Conservation (phyloP, 1,140 invertebrate species). For the Camponotus floridanus region DNA sequence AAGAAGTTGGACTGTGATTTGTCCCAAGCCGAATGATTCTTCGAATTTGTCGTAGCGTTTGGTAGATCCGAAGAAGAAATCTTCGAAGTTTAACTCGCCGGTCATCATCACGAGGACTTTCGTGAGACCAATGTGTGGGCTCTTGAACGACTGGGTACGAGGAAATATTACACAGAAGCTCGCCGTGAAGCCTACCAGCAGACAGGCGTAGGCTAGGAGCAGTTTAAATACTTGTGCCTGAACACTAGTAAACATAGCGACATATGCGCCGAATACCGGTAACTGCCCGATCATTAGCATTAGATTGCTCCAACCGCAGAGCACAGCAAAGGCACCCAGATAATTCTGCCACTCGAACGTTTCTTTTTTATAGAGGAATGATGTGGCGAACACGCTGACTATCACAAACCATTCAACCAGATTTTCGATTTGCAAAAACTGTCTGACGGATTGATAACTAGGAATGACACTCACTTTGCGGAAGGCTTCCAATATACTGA, state of each 20-base stretch:
- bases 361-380: constrained; percentile 91
- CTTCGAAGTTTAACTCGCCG: constrained; percentile 92
- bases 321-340: constrained; percentile 93
- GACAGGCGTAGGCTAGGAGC: constrained; percentile 93
- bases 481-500: constrained; percentile 91
- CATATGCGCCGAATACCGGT: constrained; percentile 94
- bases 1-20: constrained; percentile 91
- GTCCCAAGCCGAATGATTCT: constrained; percentile 85
- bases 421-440: constrained; percentile 94
- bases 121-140: constrained; percentile 92
- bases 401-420: constrained; percentile 95
- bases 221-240: constrained; percentile 95
- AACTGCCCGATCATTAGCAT: constrained; percentile 95
- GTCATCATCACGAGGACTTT: constrained; percentile 96
- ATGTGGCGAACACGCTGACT: constrained; percentile 92
- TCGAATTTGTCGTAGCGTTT: constrained; percentile 84
- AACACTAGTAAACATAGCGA: constrained; percentile 95
- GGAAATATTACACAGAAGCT: constrained; percentile 95
- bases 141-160: constrained; percentile 91
- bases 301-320: constrained; percentile 94
- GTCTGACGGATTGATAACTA: constrained; percentile 91
- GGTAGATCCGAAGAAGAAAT: constrained; percentile 87
- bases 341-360: constrained; percentile 94
- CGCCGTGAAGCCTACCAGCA: constrained; percentile 94
- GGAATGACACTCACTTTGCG: constrained; percentile 92